Percentiles rank a stretch among this genome's conserved stretches.
These are phyloP conservation scores for Mola mola DNA, from an alignment of 2,113 vertebrate genomes.

Conservation along the genomic window DNA sequence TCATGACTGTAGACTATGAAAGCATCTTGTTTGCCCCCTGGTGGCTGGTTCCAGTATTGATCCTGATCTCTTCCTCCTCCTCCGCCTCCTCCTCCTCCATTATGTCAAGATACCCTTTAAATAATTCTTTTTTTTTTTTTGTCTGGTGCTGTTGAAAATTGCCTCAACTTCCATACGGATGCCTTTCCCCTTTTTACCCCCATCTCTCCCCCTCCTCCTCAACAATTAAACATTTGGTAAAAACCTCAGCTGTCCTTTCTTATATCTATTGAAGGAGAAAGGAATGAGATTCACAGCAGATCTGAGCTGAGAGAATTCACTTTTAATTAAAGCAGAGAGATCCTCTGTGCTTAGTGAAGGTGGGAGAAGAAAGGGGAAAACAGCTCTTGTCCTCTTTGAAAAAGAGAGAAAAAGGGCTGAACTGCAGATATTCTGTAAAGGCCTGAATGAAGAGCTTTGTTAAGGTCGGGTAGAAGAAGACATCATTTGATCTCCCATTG, in stretches of 20 bases:
- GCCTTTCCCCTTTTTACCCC: constrained; percentile 31
- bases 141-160: constrained; percentile 39
- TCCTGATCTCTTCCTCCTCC: too few relatives aligned
- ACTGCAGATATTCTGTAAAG: constrained; percentile 43
- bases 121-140: too few relatives aligned
- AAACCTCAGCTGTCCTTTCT: constrained; percentile 42
- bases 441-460: constrained; percentile 70
- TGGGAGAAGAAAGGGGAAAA: constrained; percentile 45
- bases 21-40: too few relatives aligned
- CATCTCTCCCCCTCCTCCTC: constrained; percentile 24
- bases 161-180: constrained; percentile 27
- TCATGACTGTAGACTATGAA: too few relatives aligned
- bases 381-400: constrained; percentile 37
- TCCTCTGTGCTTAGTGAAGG: constrained; percentile 54
- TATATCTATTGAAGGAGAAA: constrained; percentile 55
- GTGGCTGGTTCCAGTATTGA: too few relatives aligned
- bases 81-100: too few relatives aligned
- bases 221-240: constrained; percentile 45
- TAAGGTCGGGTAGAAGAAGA: constrained; percentile 57
- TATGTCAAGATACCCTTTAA: too few relatives aligned
- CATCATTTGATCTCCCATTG: constrained; percentile 74
- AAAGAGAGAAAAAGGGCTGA: constrained; percentile 42
- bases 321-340: constrained; percentile 69
- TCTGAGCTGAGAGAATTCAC: constrained; percentile 53
- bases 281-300: constrained; percentile 50